Evolutionary conservation across 2,888 invertebrate genomes (phyloP), one percentile per base, ranked within the genome.

Genomic region (Caenorhabditis sp.): DNA sequence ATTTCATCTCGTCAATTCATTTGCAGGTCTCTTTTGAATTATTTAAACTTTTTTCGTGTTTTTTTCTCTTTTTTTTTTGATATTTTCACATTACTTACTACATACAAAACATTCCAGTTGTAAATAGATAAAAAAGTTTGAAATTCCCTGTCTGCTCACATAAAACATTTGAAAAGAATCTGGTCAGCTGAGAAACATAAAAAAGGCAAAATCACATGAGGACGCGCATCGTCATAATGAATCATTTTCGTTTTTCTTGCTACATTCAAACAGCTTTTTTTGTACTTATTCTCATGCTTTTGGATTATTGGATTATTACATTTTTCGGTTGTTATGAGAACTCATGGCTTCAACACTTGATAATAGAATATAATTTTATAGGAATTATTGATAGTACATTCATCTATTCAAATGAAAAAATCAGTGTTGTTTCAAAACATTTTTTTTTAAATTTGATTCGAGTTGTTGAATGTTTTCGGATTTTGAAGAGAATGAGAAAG

Each of bases 191-290:
- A 43, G 43, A 43, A 43, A 43, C 43, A 43, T 43, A 43, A 43
- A 43, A 43, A 43, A 43, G 43, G 43, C 43, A 43, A 43, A 43
- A 43, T 43, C 43, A 43, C 43, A 43, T 43, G 43, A 43, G 43
- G 43, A 43, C 43, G 43, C 43, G 43, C 43, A 43, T 43, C 43
- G 43, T 43, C 43, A 43, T 43, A 43, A 43, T 43, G 43, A 43
- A 43, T 43, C 43, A 43, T 17, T 43, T 43, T 10, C 43, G 12
- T 43, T 43, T 43, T 43, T 43, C 14, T 43, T 43, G 43, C 12
- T 17, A 43, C 43, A 43, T 43, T 43, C 43, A 14, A 14, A 31
- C 31, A 6, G 14, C 10, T 17, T 43, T 43, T 43, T 43, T 43
- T 43, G 43, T 43, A 43, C 31, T 31, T 31, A 6, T 31, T 31